Evolutionary conservation across 2,888 invertebrate genomes (phyloP).

Genomic region (Endotricha flammealis): DNA sequence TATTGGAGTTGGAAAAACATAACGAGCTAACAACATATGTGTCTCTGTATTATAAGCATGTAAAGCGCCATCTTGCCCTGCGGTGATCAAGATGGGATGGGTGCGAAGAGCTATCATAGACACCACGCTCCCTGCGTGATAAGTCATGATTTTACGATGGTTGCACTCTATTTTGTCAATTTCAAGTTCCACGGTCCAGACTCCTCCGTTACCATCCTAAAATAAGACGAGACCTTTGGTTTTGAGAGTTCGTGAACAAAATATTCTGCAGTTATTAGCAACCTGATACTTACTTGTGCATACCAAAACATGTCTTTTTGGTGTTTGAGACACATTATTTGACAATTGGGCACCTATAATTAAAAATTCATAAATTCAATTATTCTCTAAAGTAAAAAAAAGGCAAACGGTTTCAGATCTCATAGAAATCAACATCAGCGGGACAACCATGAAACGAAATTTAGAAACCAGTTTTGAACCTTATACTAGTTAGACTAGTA

Average conservation of each 20-base stretch:
- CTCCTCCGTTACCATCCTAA: constrained; percentile 91
- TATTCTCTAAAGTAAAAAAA: too few species aligned
- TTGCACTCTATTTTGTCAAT: constrained; percentile 62
- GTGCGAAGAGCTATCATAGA: constrained; percentile 84
- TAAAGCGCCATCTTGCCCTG: constrained; percentile 85
- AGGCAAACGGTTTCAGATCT: too few species aligned
- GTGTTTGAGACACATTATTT: constrained; percentile 67
- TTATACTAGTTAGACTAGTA: too few species aligned
- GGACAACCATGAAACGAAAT: too few species aligned
- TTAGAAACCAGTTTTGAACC: too few species aligned
- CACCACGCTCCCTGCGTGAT: constrained; percentile 86
- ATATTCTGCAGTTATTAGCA: neutral
- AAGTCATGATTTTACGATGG: constrained; percentile 75
- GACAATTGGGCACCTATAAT: constrained; percentile 60
- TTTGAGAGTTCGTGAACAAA: constrained; percentile 3
- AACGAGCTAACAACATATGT: constrained; percentile 78
- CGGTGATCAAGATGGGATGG: constrained; percentile 83
- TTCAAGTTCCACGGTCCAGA: constrained; percentile 74
- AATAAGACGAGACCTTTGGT: constrained; percentile 12
- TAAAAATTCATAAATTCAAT: too few species aligned
- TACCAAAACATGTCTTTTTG: constrained; percentile 80
- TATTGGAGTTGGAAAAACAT: constrained; percentile 73
- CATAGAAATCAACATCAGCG: too few species aligned
- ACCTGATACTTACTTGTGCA: constrained; percentile 82
- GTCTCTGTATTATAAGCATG: constrained; percentile 84